phyloP scores from a whole-genome alignment of 2,888 invertebrate genomes.

The Allophyes oxyacanthae region DNA sequence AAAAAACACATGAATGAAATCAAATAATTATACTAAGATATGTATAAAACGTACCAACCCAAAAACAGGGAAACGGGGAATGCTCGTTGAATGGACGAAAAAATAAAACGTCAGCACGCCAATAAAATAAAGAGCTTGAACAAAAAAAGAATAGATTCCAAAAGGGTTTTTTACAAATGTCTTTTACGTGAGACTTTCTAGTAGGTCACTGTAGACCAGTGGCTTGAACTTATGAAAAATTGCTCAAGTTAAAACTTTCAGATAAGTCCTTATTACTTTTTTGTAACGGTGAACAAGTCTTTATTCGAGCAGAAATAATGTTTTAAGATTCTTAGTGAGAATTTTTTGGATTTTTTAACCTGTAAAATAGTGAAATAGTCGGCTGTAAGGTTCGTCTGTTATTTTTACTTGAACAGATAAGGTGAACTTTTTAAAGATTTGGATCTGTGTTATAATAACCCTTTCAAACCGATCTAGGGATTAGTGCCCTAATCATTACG shows the following conservation, averaged over 20 bases:
- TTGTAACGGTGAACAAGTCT: constrained; percentile 50
- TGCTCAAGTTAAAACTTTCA: constrained; percentile 72
- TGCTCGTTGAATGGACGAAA: constrained; percentile 50
- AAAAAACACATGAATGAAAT: no score
- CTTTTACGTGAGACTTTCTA: constrained; percentile 68
- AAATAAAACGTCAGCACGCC: constrained; percentile 59
- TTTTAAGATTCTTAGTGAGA: constrained; percentile 54
- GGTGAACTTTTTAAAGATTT: not conserved
- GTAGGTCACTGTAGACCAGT: constrained; percentile 63
- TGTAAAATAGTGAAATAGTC: constrained; percentile 24
- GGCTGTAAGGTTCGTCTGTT: constrained; percentile 5
- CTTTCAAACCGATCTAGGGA: not conserved
- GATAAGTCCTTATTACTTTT: constrained; percentile 74
- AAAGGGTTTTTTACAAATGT: constrained; percentile 69
- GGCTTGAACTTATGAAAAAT: constrained; percentile 77
- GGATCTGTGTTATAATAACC: not conserved
- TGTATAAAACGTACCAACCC: constrained; percentile 11
- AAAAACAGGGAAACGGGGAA: constrained; percentile 38
- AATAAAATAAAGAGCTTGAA: constrained; percentile 61
- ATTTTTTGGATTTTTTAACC: constrained; percentile 22
- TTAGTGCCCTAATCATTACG: not conserved
- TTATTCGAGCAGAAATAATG: constrained; percentile 63
- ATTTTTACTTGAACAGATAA: constrained; percentile 8
- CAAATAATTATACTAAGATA: no score
- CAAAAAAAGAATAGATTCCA: constrained; percentile 61